Base-by-base conservation (phyloP, 2,113 vertebrate genomes). In the Eurystomus gularis region DNA sequence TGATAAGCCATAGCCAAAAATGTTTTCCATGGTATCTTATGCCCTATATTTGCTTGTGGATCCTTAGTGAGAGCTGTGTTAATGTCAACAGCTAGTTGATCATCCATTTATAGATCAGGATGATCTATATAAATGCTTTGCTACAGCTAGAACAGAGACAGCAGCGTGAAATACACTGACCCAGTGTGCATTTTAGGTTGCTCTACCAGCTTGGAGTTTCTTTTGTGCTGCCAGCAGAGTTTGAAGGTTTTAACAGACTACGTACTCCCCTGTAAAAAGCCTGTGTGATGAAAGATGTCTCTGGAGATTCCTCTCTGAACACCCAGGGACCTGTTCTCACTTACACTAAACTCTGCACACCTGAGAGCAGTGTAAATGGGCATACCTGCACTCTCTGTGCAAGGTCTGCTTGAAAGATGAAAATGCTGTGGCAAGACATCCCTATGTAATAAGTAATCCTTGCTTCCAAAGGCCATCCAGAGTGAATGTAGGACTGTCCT, bases 381-480 rank as follows among this genome's bases (percentile, higher is more conserved):
- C 33, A 80, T 14, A 69, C 65, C 61, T 77, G 39, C 19, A 35
- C 35, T 77, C 75, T 20, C 54, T 83, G 12, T 57, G 16, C 48
- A 88, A 82, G 66, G 52, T 24, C 29, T 72, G 31, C 75, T 58
- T 83, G 69, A 73, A 86, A 88, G 71, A 88, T 42, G 82, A 90
- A 95, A 93, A 90, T 70, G 72, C 72, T 86, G 61, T 52, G 64
- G 72, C 33, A 82, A 84, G 49, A 66, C 60, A 62, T 60, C 42
- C 25, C 40, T 54, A 62, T 87, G 65, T 95, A 96, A 96, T 96
- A 58, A 94, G 78, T 95, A 96, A 96, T 65, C 89, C n/a, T 79
- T 46, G 44, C 66, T 96, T 84, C 78, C 70, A 76, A 88, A 93
- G 94, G 93, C 81, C 91, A 92, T 60, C 80, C 44, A 29, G 62